These are phyloP conservation scores for Diuraphis noxia DNA, from an alignment of 1,140 invertebrate species.

Conservation along the genomic window DNA sequence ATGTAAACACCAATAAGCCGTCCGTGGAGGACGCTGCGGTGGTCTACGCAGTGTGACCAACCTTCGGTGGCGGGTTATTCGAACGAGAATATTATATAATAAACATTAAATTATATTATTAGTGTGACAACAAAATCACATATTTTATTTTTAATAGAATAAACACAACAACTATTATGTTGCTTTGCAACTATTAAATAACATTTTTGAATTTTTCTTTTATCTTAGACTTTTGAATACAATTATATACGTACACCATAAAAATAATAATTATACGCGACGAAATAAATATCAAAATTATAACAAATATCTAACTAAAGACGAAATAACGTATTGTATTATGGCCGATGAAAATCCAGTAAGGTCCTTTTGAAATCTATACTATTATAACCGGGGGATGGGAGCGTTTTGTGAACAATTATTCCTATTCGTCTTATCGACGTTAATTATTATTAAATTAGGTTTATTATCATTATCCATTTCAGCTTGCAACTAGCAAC, in stretches of 20 bases:
- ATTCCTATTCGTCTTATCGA: not conserved
- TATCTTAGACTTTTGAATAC: not conserved
- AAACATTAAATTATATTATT: not conserved
- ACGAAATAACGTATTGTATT: not conserved
- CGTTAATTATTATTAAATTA: not conserved
- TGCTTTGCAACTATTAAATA: not conserved
- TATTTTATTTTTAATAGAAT: not conserved
- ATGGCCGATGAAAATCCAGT: not conserved
- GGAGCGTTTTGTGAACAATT: not conserved
- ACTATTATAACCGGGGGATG: not conserved
- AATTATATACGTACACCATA: not conserved
- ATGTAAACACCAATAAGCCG: conserved; percentile 16
- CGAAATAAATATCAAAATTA: not conserved
- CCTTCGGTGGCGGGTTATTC: not conserved
- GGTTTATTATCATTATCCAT: not conserved
- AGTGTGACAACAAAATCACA: not conserved
- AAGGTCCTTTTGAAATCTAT: not conserved
- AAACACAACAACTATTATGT: not conserved
- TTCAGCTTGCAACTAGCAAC: not conserved
- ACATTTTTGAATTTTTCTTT: not conserved
- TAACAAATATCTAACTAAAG: not conserved
- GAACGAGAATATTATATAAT: not conserved
- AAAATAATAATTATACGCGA: not conserved
- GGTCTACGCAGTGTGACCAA: conserved; percentile 4
- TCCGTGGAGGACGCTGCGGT: too few species aligned